Evolutionary conservation across 1,140 invertebrate genomes (phyloP), one percentile per base, ranked within the genome.

Genomic region (Lasaia peninsularis): DNA sequence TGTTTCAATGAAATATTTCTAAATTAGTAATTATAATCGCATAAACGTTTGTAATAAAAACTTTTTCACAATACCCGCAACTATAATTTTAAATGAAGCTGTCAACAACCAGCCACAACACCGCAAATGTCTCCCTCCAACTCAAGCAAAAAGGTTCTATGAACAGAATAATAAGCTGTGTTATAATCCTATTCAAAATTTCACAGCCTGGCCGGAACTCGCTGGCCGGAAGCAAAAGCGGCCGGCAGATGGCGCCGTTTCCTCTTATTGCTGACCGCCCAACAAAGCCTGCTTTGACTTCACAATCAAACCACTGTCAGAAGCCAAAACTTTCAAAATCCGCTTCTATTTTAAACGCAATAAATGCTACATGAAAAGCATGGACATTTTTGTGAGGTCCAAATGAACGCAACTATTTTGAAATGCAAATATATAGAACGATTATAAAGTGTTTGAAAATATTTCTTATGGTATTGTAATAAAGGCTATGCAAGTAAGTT

Each of bases 181-280:
- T 76, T 65, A 74, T 72, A 70, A 70, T 74, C 62, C 77, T 71
- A 67, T 78, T 82, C 73, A 80, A 77, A 80, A 72, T 80, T 78
- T 77, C 67, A 78, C 54, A 65, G 40, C 40, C 40, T 48, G 40
- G 20, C 40, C 75, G 75, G 70, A 79, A 76, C 67, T 71, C 68
- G 64, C 65, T 63, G 60, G 53, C 65, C 71, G 71, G 71, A 78
- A 68, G 68, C 68, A 57, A 64, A 71, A 67, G 71, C 71, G 68
- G 71, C 71, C 69, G 60, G 63, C 80, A 83, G 77, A 78, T 83
- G 82, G 71, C 74, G 71, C 65, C 58, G 65, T 67, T 73, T 83
- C 75, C 78, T 81, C 78, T 81, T 81, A 80, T 83, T 82, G 73
- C 73, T 78, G 78, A 81, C 80, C 79, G 67, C 75, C 62, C 64